A percentile compares a stretch with the other conserved stretches of the same genome.
Evolutionary conservation across 2,797 vertebrate genomes (phyloP).

Genomic region (Lepilemur ruficaudatus): DNA sequence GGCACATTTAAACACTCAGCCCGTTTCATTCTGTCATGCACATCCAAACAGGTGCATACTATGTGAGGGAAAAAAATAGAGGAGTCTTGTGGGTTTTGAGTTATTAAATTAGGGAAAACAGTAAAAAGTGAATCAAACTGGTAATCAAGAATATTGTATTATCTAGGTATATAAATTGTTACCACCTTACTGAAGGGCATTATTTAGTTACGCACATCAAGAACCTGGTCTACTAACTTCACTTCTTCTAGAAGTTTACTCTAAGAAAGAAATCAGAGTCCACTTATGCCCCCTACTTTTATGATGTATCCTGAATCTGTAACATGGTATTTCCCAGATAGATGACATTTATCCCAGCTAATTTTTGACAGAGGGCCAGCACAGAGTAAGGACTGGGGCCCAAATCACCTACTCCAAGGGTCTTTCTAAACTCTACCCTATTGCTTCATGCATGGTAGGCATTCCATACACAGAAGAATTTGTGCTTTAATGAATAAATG

Average conservation of each 20-base stretch:
- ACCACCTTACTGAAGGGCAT: not conserved
- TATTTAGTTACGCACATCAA: not conserved
- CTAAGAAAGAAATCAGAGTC: slow-evolving; percentile 6
- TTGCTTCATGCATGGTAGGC: not conserved
- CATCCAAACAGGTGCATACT: not conserved
- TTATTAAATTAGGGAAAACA: slow-evolving; percentile 22
- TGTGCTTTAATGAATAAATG: not conserved
- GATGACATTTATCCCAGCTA: not conserved
- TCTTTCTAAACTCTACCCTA: not conserved
- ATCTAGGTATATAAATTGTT: not conserved
- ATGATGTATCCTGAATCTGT: not conserved
- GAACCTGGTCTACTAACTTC: slow-evolving; percentile 4
- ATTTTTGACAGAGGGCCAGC: not conserved
- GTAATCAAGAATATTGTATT: not conserved
- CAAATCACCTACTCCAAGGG: not conserved
- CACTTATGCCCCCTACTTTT: slow-evolving; percentile 12
- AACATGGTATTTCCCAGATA: slow-evolving; percentile 10
- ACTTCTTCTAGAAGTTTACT: slow-evolving; percentile 45
- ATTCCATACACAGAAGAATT: not conserved
- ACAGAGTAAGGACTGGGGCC: not conserved
- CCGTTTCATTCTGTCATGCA: not conserved
- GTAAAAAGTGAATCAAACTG: not conserved
- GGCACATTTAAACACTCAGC: not conserved
- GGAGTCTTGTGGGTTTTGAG: not conserved
- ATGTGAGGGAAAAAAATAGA: not conserved